Evolutionary conservation across 2,797 vertebrate genomes (phyloP).

Genomic region (Sebastes taczanowskii): DNA sequence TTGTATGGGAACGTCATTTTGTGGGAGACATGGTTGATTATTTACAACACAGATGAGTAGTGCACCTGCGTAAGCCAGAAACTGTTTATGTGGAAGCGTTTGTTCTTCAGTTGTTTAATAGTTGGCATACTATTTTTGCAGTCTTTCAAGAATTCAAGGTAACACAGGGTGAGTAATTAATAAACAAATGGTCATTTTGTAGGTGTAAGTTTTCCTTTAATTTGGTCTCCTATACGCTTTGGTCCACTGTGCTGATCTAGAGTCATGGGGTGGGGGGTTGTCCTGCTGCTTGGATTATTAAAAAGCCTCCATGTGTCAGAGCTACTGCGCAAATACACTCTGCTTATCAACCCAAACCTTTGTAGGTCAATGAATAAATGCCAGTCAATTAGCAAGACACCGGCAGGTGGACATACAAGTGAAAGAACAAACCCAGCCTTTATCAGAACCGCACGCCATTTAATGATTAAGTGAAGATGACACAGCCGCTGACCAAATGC

Average conservation of each 20-base stretch:
- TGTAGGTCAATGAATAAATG: conserved; percentile 33
- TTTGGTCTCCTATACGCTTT: not conserved
- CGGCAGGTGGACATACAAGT: conserved; percentile 22
- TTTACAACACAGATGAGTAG: too few relatives aligned
- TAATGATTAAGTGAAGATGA: conserved; percentile 23
- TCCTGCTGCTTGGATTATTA: conserved; percentile 11
- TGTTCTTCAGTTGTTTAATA: too few relatives aligned
- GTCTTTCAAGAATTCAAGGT: not conserved
- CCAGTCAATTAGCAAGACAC: conserved; percentile 25
- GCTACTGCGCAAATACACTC: conserved; percentile 24
- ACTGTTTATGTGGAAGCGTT: too few relatives aligned
- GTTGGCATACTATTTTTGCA: not conserved
- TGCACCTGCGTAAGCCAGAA: too few relatives aligned
- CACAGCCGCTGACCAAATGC: not conserved
- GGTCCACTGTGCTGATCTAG: not conserved
- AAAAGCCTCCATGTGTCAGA: conserved; percentile 18
- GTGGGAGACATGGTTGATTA: too few relatives aligned
- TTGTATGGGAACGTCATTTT: too few relatives aligned
- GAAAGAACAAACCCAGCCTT: conserved; percentile 3
- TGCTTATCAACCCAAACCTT: conserved; percentile 43
- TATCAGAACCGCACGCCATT: not conserved
- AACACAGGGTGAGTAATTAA: not conserved
- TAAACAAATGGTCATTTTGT: not conserved
- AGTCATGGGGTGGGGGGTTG: not conserved
- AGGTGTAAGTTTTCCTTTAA: not conserved